Conservation (phyloP, 2,888 invertebrate species). For the Anarsia innoxiella region DNA sequence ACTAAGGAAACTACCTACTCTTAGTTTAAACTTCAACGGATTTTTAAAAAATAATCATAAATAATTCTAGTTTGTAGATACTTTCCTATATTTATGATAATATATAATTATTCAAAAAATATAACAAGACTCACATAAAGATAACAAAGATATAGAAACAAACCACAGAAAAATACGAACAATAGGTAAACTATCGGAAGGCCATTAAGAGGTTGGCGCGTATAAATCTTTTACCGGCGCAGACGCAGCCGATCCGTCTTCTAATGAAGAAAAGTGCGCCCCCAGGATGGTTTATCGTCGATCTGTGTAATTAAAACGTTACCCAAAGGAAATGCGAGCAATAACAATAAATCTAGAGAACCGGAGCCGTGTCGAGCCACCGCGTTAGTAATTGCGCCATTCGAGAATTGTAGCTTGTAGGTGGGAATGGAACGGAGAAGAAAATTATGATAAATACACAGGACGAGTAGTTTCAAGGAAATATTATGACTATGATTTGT, state of each 20-base stretch:
- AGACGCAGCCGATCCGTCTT: constrained; percentile 60
- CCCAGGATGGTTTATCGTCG: constrained; percentile 70
- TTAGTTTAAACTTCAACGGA: too few species aligned
- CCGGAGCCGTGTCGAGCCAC: constrained; percentile 36
- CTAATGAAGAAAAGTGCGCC: constrained; percentile 75
- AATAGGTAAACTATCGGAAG: constrained; percentile 25
- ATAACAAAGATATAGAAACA: too few species aligned
- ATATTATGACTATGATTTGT: too few species aligned
- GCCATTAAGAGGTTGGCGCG: constrained; percentile 45
- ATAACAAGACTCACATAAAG: too few species aligned
- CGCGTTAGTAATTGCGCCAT: constrained; percentile 39
- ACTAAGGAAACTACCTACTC: too few species aligned
- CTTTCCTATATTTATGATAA: too few species aligned
- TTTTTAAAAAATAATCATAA: too few species aligned
- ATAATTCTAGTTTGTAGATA: too few species aligned
- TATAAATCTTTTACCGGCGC: constrained; percentile 50
- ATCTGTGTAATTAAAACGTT: constrained; percentile 76
- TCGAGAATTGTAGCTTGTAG: constrained; percentile 37
- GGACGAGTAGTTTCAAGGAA: too few species aligned
- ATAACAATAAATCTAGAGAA: constrained; percentile 69
- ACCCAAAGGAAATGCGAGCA: constrained; percentile 72
- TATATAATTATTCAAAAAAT: too few species aligned
- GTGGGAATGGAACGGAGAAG: constrained; percentile 7
- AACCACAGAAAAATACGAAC: too few species aligned
- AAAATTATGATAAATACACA: constrained; percentile 8